These are phyloP conservation scores for Columba janthina DNA, from an alignment of 2,113 vertebrate genomes.

Conservation along the genomic window DNA sequence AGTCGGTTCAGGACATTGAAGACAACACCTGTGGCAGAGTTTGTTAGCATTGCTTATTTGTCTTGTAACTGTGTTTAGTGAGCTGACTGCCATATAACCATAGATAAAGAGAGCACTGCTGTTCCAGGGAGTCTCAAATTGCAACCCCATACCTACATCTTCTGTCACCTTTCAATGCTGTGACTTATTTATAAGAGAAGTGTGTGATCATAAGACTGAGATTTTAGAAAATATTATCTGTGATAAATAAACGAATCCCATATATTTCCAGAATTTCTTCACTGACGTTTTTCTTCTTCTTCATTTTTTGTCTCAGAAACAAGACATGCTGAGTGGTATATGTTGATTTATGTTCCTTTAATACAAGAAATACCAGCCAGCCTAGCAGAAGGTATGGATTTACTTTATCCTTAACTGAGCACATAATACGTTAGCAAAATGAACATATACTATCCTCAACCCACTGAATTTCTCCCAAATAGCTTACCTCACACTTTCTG, in stretches of 20 bases:
- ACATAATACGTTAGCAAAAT: conserved; percentile 28
- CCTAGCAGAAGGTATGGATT: conserved; percentile 29
- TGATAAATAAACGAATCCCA: not conserved
- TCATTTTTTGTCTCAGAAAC: conserved; percentile 9
- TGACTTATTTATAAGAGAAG: not conserved
- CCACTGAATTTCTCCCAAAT: not conserved
- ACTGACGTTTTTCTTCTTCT: not conserved
- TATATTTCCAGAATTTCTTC: not conserved
- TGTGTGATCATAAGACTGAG: not conserved
- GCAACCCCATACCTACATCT: not conserved
- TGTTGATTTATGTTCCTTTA: not conserved
- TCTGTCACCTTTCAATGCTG: not conserved
- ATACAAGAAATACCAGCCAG: not conserved
- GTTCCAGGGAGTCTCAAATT: not conserved
- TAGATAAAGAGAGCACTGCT: not conserved
- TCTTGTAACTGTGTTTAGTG: not conserved
- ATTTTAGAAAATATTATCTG: conserved; percentile 4
- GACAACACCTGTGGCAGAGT: not conserved
- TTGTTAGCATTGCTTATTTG: not conserved
- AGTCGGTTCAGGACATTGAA: not conserved
- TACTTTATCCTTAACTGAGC: conserved; percentile 43
- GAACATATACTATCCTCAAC: not conserved
- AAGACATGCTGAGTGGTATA: not conserved
- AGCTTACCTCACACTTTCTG: not conserved
- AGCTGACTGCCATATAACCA: not conserved